phyloP scores from a whole-genome alignment of 2,113 vertebrate genomes.

The Hepsetus odoe region DNA sequence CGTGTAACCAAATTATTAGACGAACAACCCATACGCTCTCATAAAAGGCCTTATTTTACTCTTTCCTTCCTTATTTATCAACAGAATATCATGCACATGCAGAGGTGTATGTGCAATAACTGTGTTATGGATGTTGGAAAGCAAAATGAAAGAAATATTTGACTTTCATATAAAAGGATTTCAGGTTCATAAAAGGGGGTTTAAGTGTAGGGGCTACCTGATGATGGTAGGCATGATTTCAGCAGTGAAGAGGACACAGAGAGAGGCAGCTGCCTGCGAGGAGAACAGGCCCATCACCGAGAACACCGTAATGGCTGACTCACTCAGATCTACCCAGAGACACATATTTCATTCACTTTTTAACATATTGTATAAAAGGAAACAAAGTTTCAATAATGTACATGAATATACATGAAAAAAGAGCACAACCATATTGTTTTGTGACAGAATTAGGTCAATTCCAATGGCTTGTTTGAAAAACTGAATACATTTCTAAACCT shows the following conservation, averaged over 20 bases:
- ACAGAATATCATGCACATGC: background rate
- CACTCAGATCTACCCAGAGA: slow-evolving; percentile 80
- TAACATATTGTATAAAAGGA: no score
- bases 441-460: no score
- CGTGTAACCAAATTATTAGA: no score
- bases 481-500: no score
- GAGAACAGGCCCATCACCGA: slow-evolving; percentile 87
- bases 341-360: background rate
- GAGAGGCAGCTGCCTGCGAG: slow-evolving; percentile 82
- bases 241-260: slow-evolving; percentile 84
- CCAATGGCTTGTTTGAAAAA: no score
- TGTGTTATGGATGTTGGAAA: background rate
- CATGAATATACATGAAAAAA: no score
- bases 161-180: background rate
- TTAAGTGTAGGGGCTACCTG: slow-evolving; percentile 69
- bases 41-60: no score
- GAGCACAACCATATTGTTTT: no score
- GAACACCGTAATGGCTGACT: slow-evolving; percentile 82
- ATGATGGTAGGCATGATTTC: slow-evolving; percentile 88
- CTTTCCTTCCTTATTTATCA: background rate
- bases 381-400: no score
- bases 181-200: background rate
- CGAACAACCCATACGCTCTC: no score
- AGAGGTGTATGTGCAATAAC: no score
- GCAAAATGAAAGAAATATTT: background rate